Percentiles rank a stretch among this genome's conserved stretches.
Evolutionary conservation across 2,113 vertebrate species (phyloP).

Genomic region (Etheostoma cragini): DNA sequence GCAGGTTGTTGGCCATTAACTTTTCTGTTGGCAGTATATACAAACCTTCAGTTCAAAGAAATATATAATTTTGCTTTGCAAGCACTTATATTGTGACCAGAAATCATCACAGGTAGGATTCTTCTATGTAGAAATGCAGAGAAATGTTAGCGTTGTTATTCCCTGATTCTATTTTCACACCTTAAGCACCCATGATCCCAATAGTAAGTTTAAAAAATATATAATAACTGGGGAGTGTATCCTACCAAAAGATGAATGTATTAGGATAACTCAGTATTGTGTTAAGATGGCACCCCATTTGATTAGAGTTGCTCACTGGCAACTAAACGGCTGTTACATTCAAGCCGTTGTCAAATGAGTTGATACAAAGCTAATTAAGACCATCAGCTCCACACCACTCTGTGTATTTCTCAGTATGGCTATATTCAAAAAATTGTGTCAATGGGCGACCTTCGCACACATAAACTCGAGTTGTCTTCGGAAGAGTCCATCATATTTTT

Average conservation of each 20-base stretch:
- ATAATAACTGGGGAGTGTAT: no score
- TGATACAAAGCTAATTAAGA: no score
- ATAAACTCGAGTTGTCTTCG: no score
- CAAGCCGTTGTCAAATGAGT: no score
- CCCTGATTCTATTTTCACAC: neutral
- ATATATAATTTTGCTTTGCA: slow-evolving; percentile 1
- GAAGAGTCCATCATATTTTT: no score
- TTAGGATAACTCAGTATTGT: neutral
- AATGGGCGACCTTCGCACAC: no score
- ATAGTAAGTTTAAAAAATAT: neutral
- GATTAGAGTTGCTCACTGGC: neutral
- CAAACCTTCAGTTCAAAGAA: neutral
- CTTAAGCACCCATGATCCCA: neutral
- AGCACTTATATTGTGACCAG: neutral
- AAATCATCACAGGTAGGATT: neutral
- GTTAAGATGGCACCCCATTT: neutral
- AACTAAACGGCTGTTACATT: no score
- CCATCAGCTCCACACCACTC: no score
- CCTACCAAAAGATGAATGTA: no score
- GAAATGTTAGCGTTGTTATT: neutral
- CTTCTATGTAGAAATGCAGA: neutral
- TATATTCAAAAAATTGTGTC: no score
- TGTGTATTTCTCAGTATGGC: no score
- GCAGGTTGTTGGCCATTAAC: slow-evolving; percentile 8
- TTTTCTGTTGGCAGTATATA: neutral